Evolutionary conservation across 1,140 invertebrate genomes (phyloP).

Genomic region (Formica exsecta): DNA sequence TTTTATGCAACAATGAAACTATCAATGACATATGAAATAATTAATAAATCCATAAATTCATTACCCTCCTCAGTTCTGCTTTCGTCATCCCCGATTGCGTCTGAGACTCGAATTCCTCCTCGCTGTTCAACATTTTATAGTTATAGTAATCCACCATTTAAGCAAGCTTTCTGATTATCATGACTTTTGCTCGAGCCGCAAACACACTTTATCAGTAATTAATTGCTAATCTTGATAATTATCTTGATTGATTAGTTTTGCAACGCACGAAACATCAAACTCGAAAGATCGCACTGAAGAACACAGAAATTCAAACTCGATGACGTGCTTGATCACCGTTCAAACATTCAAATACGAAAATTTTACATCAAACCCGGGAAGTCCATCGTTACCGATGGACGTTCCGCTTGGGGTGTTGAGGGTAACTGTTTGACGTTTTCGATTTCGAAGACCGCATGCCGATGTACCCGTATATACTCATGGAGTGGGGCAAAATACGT

Average conservation of each 20-base stretch:
- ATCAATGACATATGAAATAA: conserved; percentile 7
- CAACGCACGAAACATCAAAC: background rate
- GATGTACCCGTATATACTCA: conserved; percentile 82
- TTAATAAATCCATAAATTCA: background rate
- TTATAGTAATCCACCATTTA: conserved; percentile 85
- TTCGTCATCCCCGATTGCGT: conserved; percentile 84
- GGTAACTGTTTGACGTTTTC: conserved; percentile 87
- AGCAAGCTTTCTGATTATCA: conserved; percentile 18
- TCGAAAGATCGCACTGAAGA: conserved; percentile 4
- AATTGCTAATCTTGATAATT: conserved; percentile 22
- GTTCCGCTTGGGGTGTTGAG: conserved; percentile 76
- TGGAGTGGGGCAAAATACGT: conserved; percentile 78
- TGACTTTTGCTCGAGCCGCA: background rate
- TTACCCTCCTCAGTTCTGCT: conserved; percentile 85
- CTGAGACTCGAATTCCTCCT: conserved; percentile 84
- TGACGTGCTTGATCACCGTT: background rate
- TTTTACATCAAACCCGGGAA: conserved; percentile 18
- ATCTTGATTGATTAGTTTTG: background rate
- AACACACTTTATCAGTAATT: conserved; percentile 28
- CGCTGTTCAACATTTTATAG: conserved; percentile 85
- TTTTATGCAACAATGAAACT: conserved; percentile 20
- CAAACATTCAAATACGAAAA: background rate
- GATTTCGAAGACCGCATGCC: conserved; percentile 86
- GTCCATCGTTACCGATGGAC: conserved; percentile 50
- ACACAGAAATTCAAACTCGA: background rate